Conservation (phyloP, 2,888 invertebrate species). For the Listrodromus nycthemerus region DNA sequence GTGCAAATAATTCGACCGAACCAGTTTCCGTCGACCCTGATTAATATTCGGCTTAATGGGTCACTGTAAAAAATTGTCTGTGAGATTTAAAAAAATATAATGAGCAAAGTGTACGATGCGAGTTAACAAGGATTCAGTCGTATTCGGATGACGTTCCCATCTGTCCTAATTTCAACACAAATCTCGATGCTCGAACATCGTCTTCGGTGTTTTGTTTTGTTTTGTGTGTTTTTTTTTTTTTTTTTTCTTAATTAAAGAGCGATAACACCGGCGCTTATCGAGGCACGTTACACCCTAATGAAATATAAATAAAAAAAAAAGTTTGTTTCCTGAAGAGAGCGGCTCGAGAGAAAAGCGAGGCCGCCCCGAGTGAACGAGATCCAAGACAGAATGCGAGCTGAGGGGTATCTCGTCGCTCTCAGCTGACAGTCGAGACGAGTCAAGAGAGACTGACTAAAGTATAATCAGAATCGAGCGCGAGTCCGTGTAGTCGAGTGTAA, state of each 20-base stretch:
- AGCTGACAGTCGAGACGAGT: slow-evolving; percentile 79
- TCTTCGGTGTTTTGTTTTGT: background rate
- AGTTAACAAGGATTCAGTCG: too few relatives aligned
- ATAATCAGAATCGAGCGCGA: slow-evolving; percentile 83
- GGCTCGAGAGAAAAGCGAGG: slow-evolving; percentile 43
- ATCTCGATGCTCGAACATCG: background rate
- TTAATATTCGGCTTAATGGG: background rate
- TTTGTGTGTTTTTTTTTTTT: background rate
- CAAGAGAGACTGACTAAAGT: slow-evolving; percentile 81
- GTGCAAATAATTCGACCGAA: too few relatives aligned
- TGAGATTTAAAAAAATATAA: too few relatives aligned
- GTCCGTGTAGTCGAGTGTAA: slow-evolving; percentile 81
- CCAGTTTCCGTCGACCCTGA: too few relatives aligned
- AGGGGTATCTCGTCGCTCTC: slow-evolving; percentile 62
- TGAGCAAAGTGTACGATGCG: too few relatives aligned
- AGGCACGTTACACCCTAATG: slow-evolving; percentile 1
- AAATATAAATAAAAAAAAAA: slow-evolving; percentile 28
- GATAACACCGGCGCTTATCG: background rate
- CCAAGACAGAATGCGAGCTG: slow-evolving; percentile 38
- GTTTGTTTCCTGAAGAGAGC: background rate
- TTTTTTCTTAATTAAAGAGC: background rate
- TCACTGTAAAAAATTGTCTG: too few relatives aligned
- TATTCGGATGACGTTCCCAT: too few relatives aligned
- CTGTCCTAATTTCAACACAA: background rate
- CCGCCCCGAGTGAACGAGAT: slow-evolving; percentile 54